Percentiles rank a stretch among this genome's conserved stretches.
Conservation (phyloP, 2,888 invertebrate genomes). For the Stenodema calcarata region DNA sequence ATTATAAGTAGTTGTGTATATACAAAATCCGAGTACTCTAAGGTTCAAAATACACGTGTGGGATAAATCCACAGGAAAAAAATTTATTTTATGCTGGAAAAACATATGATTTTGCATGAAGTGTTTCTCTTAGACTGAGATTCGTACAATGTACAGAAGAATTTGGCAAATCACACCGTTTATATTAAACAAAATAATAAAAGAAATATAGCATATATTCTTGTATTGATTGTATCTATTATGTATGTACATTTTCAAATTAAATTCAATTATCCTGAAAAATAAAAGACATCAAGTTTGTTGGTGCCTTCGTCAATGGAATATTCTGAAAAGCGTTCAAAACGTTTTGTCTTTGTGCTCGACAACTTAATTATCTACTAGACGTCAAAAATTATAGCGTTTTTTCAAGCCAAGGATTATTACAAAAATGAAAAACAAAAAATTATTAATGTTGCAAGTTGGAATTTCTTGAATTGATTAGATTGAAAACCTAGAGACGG, state of each 20-base stretch:
- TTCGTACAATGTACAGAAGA: slow-evolving; percentile 43
- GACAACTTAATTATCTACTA: neutral
- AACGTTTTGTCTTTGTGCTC: neutral
- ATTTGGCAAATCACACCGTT: slow-evolving; percentile 28
- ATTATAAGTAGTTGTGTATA: slow-evolving; percentile 24
- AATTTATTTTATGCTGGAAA: slow-evolving; percentile 21
- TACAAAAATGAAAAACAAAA: neutral
- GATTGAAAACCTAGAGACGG: slow-evolving; percentile 26
- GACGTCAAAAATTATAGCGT: neutral
- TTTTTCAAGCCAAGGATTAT: neutral
- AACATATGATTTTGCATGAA: slow-evolving; percentile 11
- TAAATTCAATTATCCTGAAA: slow-evolving; percentile 41
- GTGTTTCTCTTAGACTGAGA: slow-evolving; percentile 42
- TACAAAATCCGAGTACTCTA: neutral
- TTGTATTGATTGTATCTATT: slow-evolving; percentile 32
- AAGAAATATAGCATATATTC: slow-evolving; percentile 41
- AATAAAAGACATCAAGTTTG: slow-evolving; percentile 40
- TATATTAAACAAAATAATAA: slow-evolving; percentile 17
- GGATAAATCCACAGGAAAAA: neutral
- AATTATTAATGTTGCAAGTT: slow-evolving; percentile 21
- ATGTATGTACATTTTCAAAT: slow-evolving; percentile 10
- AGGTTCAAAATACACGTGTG: neutral
- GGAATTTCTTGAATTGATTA: slow-evolving; percentile 33
- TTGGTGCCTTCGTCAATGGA: slow-evolving; percentile 41
- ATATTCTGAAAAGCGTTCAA: slow-evolving; percentile 27